Conservation (phyloP, 2,888 invertebrate species). For the Harpagoxenus sublaevis region DNA sequence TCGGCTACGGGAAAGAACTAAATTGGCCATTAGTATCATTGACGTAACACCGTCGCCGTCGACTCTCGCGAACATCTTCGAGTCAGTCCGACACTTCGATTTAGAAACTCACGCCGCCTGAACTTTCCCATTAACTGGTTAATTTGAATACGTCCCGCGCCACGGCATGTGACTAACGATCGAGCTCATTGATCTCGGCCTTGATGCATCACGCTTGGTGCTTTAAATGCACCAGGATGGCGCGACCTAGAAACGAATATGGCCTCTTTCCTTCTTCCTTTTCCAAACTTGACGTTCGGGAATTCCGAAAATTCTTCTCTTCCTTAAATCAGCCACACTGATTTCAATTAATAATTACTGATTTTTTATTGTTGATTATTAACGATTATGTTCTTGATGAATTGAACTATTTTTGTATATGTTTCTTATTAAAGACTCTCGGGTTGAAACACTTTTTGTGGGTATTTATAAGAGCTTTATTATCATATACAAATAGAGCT, state of each 20-base stretch:
- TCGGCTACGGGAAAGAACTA: constrained; percentile 31
- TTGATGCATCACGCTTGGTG: constrained; percentile 39
- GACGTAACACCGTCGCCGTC: constrained; percentile 45
- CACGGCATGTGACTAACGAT: constrained; percentile 64
- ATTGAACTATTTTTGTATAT: not conserved
- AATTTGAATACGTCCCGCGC: constrained; percentile 65
- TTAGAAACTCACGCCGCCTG: constrained; percentile 45
- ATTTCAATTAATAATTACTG: constrained; percentile 42
- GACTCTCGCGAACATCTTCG: constrained; percentile 31
- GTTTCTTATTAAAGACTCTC: not conserved
- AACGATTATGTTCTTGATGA: not conserved
- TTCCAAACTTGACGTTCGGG: not conserved
- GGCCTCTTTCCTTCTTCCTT: not conserved
- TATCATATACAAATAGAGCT: not conserved
- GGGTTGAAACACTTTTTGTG: not conserved
- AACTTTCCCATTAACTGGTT: constrained; percentile 69
- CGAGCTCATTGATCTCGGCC: constrained; percentile 52
- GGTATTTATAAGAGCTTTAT: not conserved
- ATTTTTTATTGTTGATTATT: not conserved
- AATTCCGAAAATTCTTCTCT: constrained; percentile 17
- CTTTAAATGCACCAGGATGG: not conserved
- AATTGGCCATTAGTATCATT: constrained; percentile 58
- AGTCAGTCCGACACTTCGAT: constrained; percentile 55
- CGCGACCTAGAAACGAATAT: constrained; percentile 13
- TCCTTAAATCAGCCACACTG: not conserved